These are phyloP conservation scores for Linnaemya vulpina DNA, from an alignment of 2,888 invertebrate genomes.

Conservation along the genomic window DNA sequence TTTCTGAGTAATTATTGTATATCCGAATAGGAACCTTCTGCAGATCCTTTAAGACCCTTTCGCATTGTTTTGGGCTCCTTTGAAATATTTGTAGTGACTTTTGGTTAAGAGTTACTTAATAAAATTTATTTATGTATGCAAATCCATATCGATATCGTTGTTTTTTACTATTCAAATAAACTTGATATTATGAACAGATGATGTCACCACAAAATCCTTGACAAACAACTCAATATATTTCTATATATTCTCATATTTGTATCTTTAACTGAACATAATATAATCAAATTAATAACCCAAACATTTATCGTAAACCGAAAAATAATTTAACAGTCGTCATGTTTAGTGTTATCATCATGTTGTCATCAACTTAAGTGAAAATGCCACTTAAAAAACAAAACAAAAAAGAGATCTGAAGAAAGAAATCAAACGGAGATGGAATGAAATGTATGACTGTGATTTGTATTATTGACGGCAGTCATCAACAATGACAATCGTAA, in stretches of 20 bases:
- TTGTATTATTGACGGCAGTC: conserved; percentile 65
- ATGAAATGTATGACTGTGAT: conserved; percentile 51
- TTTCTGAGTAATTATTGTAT: no score
- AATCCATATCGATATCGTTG: neutral
- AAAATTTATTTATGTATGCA: neutral
- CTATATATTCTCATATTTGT: neutral
- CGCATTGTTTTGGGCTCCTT: neutral
- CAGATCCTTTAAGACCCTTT: no score
- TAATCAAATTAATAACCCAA: conserved; percentile 61
- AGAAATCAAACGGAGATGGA: conserved; percentile 35
- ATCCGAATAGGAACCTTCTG: no score
- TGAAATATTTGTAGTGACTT: neutral
- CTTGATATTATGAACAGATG: conserved; percentile 56
- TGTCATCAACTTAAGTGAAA: conserved; percentile 71
- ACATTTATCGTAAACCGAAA: conserved; percentile 47
- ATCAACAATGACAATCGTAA: conserved; percentile 43
- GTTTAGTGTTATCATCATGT: conserved; percentile 55
- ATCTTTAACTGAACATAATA: neutral
- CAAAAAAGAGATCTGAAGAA: neutral
- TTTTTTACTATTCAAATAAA: conserved; percentile 38
- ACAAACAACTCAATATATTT: conserved; percentile 59
- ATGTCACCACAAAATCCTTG: conserved; percentile 64
- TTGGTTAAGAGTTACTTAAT: neutral
- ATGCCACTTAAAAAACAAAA: conserved; percentile 61
- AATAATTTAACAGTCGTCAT: conserved; percentile 57